Conservation (phyloP, 2,797 vertebrate species). For the Psittacula derbiana region DNA sequence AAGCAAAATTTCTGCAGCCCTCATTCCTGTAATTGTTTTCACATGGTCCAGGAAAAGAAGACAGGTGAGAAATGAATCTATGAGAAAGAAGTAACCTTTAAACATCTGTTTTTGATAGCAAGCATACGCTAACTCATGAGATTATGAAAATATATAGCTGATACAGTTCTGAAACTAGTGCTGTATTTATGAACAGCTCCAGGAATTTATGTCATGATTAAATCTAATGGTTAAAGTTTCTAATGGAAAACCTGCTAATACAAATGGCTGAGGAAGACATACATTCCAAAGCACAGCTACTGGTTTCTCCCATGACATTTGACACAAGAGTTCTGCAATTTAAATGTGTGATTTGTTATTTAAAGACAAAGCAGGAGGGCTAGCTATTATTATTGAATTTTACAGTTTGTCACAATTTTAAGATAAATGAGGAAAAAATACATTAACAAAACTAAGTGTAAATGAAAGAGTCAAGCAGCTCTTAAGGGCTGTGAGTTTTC, state of each 20-base stretch:
- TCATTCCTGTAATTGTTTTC: neutral
- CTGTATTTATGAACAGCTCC: conserved; percentile 1
- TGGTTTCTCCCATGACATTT: neutral
- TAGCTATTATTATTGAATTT: neutral
- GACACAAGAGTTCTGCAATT: neutral
- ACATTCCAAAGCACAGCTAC: neutral
- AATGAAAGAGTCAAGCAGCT: neutral
- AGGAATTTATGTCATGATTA: neutral
- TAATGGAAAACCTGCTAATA: neutral
- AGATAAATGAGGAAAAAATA: neutral
- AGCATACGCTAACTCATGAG: neutral
- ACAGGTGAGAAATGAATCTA: neutral
- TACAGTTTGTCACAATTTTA: neutral
- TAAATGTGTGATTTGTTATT: neutral
- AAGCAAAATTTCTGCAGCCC: neutral
- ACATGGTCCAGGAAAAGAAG: neutral
- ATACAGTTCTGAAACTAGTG: neutral
- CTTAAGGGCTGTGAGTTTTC: neutral
- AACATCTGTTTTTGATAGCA: neutral
- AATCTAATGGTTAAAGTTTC: neutral
- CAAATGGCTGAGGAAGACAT: neutral
- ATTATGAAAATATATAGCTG: neutral
- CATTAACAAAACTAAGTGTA: neutral
- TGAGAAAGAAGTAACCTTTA: neutral
- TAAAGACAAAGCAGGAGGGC: neutral